Base-by-base conservation (phyloP, 2,888 invertebrate species). In the Apodemia hepburni region DNA sequence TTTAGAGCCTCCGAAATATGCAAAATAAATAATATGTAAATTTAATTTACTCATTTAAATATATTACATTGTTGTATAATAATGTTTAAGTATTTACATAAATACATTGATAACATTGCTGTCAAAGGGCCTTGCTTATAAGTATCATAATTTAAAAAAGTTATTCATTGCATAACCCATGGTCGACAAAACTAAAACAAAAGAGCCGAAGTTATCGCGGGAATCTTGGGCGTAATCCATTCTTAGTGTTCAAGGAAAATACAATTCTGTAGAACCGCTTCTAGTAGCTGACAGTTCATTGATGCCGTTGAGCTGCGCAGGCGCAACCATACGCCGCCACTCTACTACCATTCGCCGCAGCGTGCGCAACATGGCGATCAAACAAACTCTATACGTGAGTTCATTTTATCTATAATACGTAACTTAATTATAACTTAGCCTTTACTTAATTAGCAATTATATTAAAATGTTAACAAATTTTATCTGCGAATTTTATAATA, bases 311-410 rank as follows among this genome's bases (percentile, higher is more conserved):
- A 75, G 75, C 75, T 76, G 83, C 82, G 82, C 81, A 71, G 70
- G 82, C 85, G 85, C 84, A 78, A 70, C 74, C 76, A 76, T 75
- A 72, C 75, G 67, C 75, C 71, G 76, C 77, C 85, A 85, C 84
- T 87, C 81, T 66, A 77, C 76, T 70, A 82, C 79, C 84, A 82
- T 75, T 84, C 88, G 85, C 80, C 84, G 82, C 70, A 73, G 77
- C 75, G 84, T 79, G 75, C 77, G 75, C 86, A 85, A 81, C 86
- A 87, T 86, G 86, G 77, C 80, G 74, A 75, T 75, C 76, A 66
- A 64, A 68, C 71, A 66, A 61, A 69, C 66, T 68, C 61, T 71
- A 64, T 67, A 69, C 58, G 75, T 75, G 65, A 74, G 74, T 73
- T 68, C 62, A 57, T 12, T 54, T 27, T 15, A 54, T 7, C 29